Base-by-base conservation (phyloP, 2,797 vertebrate species). In the Triplophysa bombifrons region DNA sequence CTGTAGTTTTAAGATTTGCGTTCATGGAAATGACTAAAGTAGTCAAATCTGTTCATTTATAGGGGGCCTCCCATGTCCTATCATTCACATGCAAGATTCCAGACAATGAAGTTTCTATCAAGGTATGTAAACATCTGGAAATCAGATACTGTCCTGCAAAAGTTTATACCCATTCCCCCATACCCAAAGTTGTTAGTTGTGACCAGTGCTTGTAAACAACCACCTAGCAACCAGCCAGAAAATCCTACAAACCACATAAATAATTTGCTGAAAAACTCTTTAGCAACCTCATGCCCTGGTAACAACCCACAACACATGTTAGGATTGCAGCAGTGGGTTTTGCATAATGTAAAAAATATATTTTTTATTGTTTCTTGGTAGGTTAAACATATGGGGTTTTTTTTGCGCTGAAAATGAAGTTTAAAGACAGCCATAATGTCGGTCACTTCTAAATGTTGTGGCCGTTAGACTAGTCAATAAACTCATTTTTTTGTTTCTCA, bases 401-500 rank as follows among this genome's bases (percentile, higher is more conserved):
- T 3, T n/a, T 20, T 20, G 53, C n/a, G 4, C 53, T 20, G 5
- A n/a, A 55, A 22, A n/a, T 25, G 12, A 64, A 46, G 6, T 66
- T 34, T 3, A 76, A 22, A 76, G 63, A 66, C 2, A 8, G 50
- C 25, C 44, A 19, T 27, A 56, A 56, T 53, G 34, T 8, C 34
- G 16, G 19, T 76, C 51, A 5, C 13, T 13, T 22, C 5, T 6
- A 65, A 50, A 41, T 16, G 38, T 64, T 38, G 61, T 38, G 30
- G 17, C 30, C 2, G 10, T 41, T 30, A 46, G 19, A 46, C 38
- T 22, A 19, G 8, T 34, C 13, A 12, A 2, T 63, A 34, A 17
- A 17, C 9, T 34, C 30, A 46, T 70, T 82, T 46, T 71, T 72
- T 84, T 82, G 78, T 88, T 83, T 84, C 74, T 22, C 68, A 66